Evolutionary conservation across 2,797 vertebrate species (phyloP).

Genomic region (Tachyglossus aculeatus): DNA sequence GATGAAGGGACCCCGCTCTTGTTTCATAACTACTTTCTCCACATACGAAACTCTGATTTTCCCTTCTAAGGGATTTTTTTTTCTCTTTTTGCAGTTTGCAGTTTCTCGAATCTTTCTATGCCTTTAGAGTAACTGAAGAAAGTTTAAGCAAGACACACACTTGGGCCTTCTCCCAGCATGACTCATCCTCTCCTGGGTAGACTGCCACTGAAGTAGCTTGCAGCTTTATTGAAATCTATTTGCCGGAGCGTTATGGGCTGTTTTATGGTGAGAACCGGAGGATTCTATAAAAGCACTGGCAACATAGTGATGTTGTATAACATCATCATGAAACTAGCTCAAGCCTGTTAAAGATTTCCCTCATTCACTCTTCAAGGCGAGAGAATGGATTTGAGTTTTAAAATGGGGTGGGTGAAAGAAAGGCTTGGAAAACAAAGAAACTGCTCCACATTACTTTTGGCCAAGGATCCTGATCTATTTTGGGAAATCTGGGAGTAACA

Average conservation of each 20-base stretch:
- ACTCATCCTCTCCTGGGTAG: neutral
- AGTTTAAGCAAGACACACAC: neutral
- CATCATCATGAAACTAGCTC: neutral
- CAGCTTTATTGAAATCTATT: neutral
- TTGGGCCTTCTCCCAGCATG: neutral
- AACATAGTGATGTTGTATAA: neutral
- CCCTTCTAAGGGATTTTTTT: neutral
- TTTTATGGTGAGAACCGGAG: conserved; percentile 9
- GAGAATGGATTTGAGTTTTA: too few relatives aligned
- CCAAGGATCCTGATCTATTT: too few relatives aligned
- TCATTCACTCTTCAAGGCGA: neutral
- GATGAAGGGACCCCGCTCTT: neutral
- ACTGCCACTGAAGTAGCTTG: neutral
- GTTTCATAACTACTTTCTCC: neutral
- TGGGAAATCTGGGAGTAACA: too few relatives aligned
- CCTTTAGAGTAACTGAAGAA: neutral
- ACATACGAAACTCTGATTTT: neutral
- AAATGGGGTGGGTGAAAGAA: too few relatives aligned
- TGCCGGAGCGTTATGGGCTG: conserved; percentile 27
- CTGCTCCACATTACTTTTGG: too few relatives aligned
- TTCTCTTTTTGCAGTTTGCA: accelerated
- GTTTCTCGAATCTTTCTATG: neutral
- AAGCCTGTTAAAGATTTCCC: neutral
- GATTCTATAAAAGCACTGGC: conserved; percentile 47
- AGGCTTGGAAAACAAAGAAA: too few relatives aligned